phyloP scores from a whole-genome alignment of 2,797 vertebrate genomes.

The Alauda arvensis region DNA sequence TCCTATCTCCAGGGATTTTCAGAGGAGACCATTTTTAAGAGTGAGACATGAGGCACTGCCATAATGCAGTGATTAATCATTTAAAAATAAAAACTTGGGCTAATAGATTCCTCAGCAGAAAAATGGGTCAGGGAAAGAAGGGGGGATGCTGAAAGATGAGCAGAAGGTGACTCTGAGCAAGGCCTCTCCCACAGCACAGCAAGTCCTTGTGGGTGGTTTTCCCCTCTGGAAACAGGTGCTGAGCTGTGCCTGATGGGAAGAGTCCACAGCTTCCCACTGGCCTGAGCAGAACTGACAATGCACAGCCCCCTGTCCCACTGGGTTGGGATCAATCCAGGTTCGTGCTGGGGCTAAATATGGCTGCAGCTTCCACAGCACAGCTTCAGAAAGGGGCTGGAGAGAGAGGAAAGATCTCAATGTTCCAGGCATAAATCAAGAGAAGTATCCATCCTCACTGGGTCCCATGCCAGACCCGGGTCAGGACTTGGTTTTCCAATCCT shows the following conservation, averaged over 20 bases:
- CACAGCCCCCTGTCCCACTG: accelerated
- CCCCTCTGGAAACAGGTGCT: background rate
- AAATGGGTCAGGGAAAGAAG: accelerated
- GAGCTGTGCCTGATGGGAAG: background rate
- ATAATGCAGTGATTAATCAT: background rate
- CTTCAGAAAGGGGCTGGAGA: background rate
- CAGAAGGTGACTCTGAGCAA: background rate
- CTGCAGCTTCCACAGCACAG: background rate
- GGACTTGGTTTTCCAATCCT: background rate
- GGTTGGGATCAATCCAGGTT: background rate
- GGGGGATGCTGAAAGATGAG: background rate
- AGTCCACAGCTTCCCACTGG: background rate
- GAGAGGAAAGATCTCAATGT: constrained; percentile 24
- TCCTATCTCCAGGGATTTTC: background rate
- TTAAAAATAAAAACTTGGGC: background rate
- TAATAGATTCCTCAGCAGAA: background rate
- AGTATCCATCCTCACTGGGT: background rate
- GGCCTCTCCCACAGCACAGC: background rate
- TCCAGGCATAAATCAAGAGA: constrained; percentile 40
- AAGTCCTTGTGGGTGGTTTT: background rate
- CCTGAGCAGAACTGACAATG: background rate
- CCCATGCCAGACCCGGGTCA: background rate
- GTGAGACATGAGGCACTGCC: background rate
- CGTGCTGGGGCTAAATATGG: background rate
- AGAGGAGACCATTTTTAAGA: background rate